Conservation (phyloP, 1,140 invertebrate genomes). For the Atta colombica region DNA sequence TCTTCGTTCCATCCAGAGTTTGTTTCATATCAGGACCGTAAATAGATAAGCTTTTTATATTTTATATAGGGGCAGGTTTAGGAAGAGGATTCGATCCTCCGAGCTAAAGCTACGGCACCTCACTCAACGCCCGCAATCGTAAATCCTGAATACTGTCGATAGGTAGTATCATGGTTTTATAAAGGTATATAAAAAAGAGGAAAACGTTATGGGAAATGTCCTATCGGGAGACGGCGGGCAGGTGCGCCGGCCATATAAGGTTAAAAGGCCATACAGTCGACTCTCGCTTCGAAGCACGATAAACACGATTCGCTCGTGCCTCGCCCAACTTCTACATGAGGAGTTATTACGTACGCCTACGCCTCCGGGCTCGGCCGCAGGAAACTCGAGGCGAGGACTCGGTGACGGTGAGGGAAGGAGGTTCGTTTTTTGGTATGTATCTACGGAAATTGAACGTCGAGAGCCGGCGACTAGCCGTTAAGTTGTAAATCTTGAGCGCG, state of each 20-base stretch:
- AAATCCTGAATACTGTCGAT: conserved; percentile 62
- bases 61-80: not conserved
- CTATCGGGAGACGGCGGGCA: conserved; percentile 72
- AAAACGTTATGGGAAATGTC: conserved; percentile 78
- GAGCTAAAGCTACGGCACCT: conserved; percentile 2
- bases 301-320: conserved; percentile 76
- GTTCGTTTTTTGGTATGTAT: conserved; percentile 72
- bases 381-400: conserved; percentile 63
- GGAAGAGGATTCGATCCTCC: conserved; percentile 6
- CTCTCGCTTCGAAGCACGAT: conserved; percentile 71
- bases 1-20: not conserved
- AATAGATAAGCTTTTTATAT: conserved; percentile 23
- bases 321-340: conserved; percentile 71
- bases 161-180: conserved; percentile 57
- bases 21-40: conserved; percentile 9
- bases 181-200: conserved; percentile 38
- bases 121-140: conserved; percentile 41
- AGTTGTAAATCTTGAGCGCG: conserved; percentile 69
- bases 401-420: conserved; percentile 28
- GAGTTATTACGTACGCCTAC: conserved; percentile 76
- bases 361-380: conserved; percentile 63
- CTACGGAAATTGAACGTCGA: conserved; percentile 72
- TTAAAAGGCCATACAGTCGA: conserved; percentile 79
- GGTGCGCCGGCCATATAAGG: conserved; percentile 81
- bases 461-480: conserved; percentile 62